Conservation (phyloP, 30 jellyfish, hydroid and myxozoan genomes). For the Hydractinia echinata region DNA sequence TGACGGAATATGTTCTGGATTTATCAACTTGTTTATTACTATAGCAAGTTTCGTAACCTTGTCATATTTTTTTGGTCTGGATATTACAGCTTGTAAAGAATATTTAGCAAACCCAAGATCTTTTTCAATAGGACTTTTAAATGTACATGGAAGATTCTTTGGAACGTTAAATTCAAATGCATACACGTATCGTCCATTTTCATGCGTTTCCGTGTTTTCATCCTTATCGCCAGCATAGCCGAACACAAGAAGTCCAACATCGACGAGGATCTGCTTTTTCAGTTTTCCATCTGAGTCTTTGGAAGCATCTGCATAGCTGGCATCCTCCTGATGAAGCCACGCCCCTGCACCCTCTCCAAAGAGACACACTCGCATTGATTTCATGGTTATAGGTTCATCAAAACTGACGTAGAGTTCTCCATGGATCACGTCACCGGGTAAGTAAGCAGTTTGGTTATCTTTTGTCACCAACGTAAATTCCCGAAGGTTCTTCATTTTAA, state of each 20-base stretch:
- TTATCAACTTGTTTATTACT: constrained; percentile 62
- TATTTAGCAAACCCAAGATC: constrained; percentile 61
- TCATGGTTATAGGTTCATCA: constrained; percentile 64
- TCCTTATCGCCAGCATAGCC: constrained; percentile 48
- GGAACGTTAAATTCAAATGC: constrained; percentile 77
- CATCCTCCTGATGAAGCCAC: constrained; percentile 36
- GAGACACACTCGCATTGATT: constrained; percentile 53
- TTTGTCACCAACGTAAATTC: constrained; percentile 55
- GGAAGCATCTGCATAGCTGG: background rate
- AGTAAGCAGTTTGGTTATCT: constrained; percentile 49
- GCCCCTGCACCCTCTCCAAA: constrained; percentile 79
- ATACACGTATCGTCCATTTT: constrained; percentile 61
- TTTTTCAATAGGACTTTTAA: constrained; percentile 90
- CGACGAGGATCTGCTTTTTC: constrained; percentile 39
- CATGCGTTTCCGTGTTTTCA: constrained; percentile 57
- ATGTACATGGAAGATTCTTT: constrained; percentile 69
- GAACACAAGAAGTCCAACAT: constrained; percentile 61
- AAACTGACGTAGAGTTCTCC: constrained; percentile 60
- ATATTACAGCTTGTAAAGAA: constrained; percentile 57
- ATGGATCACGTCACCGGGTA: constrained; percentile 81
- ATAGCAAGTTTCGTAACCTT: constrained; percentile 26
- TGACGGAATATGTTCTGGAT: constrained; percentile 60
- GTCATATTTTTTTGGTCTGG: constrained; percentile 60
- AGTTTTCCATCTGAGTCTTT: constrained; percentile 18
- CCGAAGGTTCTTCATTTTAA: constrained; percentile 45